Evolutionary conservation across 2,797 vertebrate species (phyloP), one percentile per base, ranked within the genome.

Genomic region (Lophotriccus pileatus): DNA sequence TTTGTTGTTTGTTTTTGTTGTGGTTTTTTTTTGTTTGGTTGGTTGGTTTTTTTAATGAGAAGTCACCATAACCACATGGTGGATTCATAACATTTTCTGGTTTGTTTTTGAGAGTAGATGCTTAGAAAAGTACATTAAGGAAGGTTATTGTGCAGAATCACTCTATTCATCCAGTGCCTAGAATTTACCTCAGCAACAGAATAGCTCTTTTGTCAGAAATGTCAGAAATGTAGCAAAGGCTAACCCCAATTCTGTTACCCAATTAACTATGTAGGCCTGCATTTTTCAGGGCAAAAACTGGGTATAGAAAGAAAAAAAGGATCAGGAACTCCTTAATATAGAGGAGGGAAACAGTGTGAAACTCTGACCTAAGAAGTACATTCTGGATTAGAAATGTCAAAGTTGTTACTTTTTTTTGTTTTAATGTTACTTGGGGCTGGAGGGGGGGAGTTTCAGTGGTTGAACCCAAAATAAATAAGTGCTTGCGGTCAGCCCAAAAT

Each of bases 381-480:
- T n/a, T 67, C 24, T 77, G 60, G 4, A 64, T 77, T 80, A 83
- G 32, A 64, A 68, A 15, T 77, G 19, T 36, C 60, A 80, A 69
- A 50, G 20, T 8, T 46, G 25, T 36, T 76, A 13, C 12, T 49
- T 34, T 52, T 21, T n/a, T 28, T 25, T 34, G 30, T 62, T 19
- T 53, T 47, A 44, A 9, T 52, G 18, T 36, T 84, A 14, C 15
- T 84, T 88, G 46, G n/a, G 70, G 10, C 17, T 55, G 3, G 8
- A 75, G 25, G 2, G 21, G 21, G 24, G 36, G 30, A 43, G 20
- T 19, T 81, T 86, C 34, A 67, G 68, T 79, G 78, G 28, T 34
- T 83, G 75, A 87, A 93, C 37, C 32, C 84, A 94, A 92, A 89
- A 85, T 64, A 83, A 94, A 46, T 53, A 89, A 92, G 47, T 74